Base-by-base conservation (phyloP, 2,888 invertebrate genomes). In the Drepanosiphum platanoidis region DNA sequence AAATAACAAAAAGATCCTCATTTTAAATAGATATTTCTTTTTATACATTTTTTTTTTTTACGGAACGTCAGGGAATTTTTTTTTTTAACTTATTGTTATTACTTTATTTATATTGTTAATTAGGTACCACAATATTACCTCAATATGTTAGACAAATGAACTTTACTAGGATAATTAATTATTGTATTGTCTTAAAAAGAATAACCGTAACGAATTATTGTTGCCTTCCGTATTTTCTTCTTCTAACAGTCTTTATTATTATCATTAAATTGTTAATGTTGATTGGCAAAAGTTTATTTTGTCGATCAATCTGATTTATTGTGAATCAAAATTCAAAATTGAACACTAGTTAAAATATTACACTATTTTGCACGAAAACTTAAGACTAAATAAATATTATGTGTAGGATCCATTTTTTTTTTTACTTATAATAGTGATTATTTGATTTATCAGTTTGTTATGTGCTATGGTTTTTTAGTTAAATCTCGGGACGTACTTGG, bases 1-100 rank as follows among this genome's bases (percentile, higher is more conserved):
- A 30, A 22, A 42, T 42, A 66, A 66, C 9, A 66, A 39, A 64
- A 22, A 66, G 64, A 78, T 64, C 22, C 42, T 78, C 64, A 30
- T 66, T 66, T 66, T 64, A 64, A 27, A 42, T 78, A 78, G 15
- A 27, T 78, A 30, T 66, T 64, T 77, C 30, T 36, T n/a, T 61
- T 77, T 68, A 32, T 66, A 34, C 30, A n/a, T 30, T 15, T 46
- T 79, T 42, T 68, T 70, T 22, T 79, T 34, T 15, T 3, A 68
- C 13, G 66, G 66, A 68, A 32, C 46, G 42, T 52, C 32, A 66
- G 66, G 79, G 66, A n/a, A 66, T 66, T 32, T 66, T 78, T 66
- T 42, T 30, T 78, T 42, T 30, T 9, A 61, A 39, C 61, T 39
- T 13, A 42, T 61, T 2, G n/a, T 61, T 61, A 27, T 61, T 61